phyloP scores from a whole-genome alignment of 2,797 vertebrate genomes.

The Peromyscus attwateri region DNA sequence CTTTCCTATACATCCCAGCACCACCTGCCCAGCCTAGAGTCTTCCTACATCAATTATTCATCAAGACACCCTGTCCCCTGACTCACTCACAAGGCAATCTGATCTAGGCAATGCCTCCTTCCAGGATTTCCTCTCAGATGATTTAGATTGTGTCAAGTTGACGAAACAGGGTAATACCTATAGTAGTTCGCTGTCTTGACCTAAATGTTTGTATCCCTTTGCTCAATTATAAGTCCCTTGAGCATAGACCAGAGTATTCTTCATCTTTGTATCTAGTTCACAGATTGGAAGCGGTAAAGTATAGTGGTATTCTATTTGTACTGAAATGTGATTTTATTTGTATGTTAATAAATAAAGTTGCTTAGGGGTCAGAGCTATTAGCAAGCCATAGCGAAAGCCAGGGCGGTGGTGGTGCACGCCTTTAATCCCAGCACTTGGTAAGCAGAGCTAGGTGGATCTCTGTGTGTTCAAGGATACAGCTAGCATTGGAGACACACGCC shows the following conservation, averaged over 20 bases:
- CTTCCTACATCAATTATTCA: not conserved
- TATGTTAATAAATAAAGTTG: too few species aligned
- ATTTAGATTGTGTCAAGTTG: not conserved
- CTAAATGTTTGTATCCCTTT: not conserved
- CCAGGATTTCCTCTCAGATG: not conserved
- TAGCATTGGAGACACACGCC: too few species aligned
- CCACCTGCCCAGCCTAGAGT: not conserved
- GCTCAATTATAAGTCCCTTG: not conserved
- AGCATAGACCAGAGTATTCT: not conserved
- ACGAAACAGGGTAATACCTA: not conserved
- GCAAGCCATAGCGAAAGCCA: too few species aligned
- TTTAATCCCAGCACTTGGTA: too few species aligned
- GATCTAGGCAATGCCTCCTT: not conserved
- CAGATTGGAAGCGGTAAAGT: not conserved
- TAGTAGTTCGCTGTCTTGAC: not conserved
- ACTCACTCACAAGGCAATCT: not conserved
- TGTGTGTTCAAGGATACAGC: too few species aligned
- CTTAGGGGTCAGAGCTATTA: too few species aligned
- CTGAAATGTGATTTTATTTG: too few species aligned
- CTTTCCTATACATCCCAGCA: not conserved
- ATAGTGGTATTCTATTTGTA: too few species aligned
- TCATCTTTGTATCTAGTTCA: not conserved
- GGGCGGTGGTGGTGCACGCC: too few species aligned
- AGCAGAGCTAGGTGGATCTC: too few species aligned
- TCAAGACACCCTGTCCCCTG: not conserved